Evolutionary conservation across 2,113 vertebrate species (phyloP).

Genomic region (Vimba vimba): DNA sequence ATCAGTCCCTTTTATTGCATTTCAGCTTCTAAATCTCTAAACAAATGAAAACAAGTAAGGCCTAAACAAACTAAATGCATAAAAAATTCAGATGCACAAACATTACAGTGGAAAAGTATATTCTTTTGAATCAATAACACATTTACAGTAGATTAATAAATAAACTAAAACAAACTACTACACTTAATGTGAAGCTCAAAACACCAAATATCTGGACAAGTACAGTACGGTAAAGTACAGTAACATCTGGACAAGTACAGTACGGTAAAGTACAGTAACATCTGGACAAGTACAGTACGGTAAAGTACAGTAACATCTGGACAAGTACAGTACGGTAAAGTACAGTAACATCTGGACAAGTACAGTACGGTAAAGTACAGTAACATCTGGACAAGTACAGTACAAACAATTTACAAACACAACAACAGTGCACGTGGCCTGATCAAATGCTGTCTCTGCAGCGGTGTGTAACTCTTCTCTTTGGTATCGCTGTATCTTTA

Average conservation of each 20-base stretch:
- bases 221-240: too few species aligned
- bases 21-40: background rate
- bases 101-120: background rate
- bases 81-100: background rate
- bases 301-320: background rate
- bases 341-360: too few species aligned
- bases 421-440: background rate
- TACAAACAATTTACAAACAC: background rate
- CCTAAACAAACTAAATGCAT: background rate
- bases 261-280: too few species aligned
- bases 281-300: too few species aligned
- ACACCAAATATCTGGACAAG: too few species aligned
- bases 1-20: background rate
- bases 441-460: background rate
- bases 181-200: background rate
- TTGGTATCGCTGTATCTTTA: constrained; percentile 73
- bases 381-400: background rate
- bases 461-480: constrained; percentile 30
- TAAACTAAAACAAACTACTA: background rate
- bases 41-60: background rate
- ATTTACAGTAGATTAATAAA: constrained; percentile 41
- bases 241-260: background rate
- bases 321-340: background rate
- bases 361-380: too few species aligned
- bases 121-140: background rate